Base-by-base conservation (phyloP, 2,888 invertebrate genomes). In the Phyllotreta cruciferae region DNA sequence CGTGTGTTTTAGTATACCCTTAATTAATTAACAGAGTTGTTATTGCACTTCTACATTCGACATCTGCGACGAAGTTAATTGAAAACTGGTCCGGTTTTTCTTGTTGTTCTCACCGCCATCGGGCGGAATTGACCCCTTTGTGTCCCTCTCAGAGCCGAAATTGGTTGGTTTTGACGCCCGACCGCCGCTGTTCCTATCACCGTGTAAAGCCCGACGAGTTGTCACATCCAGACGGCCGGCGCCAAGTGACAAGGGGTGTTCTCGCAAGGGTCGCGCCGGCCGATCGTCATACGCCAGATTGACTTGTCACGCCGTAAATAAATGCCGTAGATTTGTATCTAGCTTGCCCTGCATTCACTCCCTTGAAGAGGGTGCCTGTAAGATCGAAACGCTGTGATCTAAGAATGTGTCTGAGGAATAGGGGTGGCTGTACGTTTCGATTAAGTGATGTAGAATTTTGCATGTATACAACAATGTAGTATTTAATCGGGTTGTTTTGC, bases 301-400 rank as follows among this genome's bases (percentile, higher is more conserved):
- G 70, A 70, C 67, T 70, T 72, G 72, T 72, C 72, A 70, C 69
- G 62, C 67, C 63, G 66, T 68, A 68, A 67, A 66, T 67, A 66
- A 58, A 60, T 44, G 38, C 53, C 60, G 37, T 56, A 24, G 47
- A 56, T 56, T 56, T 41, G 57, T 57, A 49, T 57, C 37, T 39
- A 49, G 24, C 49, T 56, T 47, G 24, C 2, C 24, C 24, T 24
- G 24, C 24, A 24, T 24, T 24, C 24, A 24, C 24, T 24, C 24
- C n/a, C n/a, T 24, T 1, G 24, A 24, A 24, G 24, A 24, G 24
- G 24, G 24, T n/a, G n/a, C n/a, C n/a, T n/a, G n/a, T n/a, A n/a
- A n/a, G n/a, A n/a, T n/a, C n/a, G n/a, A n/a, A n/a, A n/a, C n/a
- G n/a, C n/a, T n/a, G n/a, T n/a, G n/a, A n/a, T n/a, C n/a, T n/a